phyloP scores from a whole-genome alignment of 1,140 invertebrate species.

The Conopomorpha cramerella region DNA sequence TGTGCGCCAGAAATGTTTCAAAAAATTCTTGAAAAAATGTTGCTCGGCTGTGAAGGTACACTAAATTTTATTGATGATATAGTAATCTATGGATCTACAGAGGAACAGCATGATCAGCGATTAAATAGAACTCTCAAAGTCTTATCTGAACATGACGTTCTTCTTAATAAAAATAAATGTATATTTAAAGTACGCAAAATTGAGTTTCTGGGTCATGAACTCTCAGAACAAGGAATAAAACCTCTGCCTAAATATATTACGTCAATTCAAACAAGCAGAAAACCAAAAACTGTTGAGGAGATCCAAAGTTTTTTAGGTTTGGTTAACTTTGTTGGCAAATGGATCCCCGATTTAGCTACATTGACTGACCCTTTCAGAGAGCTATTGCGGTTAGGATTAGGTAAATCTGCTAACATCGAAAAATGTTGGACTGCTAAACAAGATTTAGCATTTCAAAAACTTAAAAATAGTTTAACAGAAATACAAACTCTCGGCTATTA shows the following conservation, averaged over 20 bases:
- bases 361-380: background rate
- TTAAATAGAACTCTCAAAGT: background rate
- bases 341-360: background rate
- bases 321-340: too few species aligned
- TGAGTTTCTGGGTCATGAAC: background rate
- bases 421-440: background rate
- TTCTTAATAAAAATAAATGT: background rate
- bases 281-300: too few species aligned
- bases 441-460: background rate
- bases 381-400: background rate
- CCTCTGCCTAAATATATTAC: background rate
- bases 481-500: conserved; percentile 11
- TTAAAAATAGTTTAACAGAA: background rate
- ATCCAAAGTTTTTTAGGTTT: too few species aligned
- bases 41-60: background rate
- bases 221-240: background rate
- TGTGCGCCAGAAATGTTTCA: background rate
- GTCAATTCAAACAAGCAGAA: background rate
- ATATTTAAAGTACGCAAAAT: background rate
- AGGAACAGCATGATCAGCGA: background rate
- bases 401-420: background rate
- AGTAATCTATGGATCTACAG: background rate
- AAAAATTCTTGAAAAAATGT: background rate
- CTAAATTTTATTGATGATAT: background rate
- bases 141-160: background rate